Evolutionary conservation across 2,797 vertebrate genomes (phyloP), one percentile per base, ranked within the genome.

Genomic region (Poecilia wingei): DNA sequence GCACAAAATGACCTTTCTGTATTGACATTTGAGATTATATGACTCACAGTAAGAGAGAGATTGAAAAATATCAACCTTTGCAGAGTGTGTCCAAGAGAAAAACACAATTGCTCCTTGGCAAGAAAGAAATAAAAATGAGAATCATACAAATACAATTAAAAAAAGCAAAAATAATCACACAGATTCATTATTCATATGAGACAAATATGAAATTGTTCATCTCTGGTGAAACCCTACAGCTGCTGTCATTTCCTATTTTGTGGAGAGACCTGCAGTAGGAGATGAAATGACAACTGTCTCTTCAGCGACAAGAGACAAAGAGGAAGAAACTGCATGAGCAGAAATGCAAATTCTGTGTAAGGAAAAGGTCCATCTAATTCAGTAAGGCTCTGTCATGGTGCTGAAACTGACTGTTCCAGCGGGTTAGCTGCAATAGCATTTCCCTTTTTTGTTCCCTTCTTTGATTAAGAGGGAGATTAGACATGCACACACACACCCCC

Each of bases 81-180:
- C 6, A 76, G 33, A 51, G 12, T 76, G 31, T 39, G 7, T 66
- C 22, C 10, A 66, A 64, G 43, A 36, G 33, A 59, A 75, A 55
- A 3, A 45, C 12, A 57, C 14, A 64, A 36, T 64, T 64, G 59
- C 2, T 74, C 10, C 2, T 46, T 18, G 9, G 9, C 2, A 28
- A 8, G 41, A 64, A 64, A 64, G 4, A 47, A 18, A 59, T 59
- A 31, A 75, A 64, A 41, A 75, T 76, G 16, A 49, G 64, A 64
- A 22, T 76, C 36, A 25, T 10, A 33, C 36, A n/a, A 18, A 51
- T 68, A 41, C 64, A 25, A 13, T 25, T 5, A 2, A 41, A 64
- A 18, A 4, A 51, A 31, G 31, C 31, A 31, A 51, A 6, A 3
- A 0, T 46, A 14, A 46, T 47, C 3, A 14, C 46, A 46, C 13